Evolutionary conservation across 2,797 vertebrate species (phyloP), one percentile per base, ranked within the genome.

Genomic region (Crocodylus rhombifer): DNA sequence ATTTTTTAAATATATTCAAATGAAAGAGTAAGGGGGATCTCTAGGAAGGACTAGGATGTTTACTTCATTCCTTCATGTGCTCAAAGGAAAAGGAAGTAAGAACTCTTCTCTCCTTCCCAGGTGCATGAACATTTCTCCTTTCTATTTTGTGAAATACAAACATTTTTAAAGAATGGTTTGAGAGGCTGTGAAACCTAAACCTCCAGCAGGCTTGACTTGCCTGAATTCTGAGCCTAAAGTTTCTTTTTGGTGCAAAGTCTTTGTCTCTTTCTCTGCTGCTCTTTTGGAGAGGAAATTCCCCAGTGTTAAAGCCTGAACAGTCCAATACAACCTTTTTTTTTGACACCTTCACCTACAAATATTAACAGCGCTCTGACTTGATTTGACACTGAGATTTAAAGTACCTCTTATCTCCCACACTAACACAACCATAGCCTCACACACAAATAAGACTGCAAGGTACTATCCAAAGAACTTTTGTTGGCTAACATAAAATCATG

Each of bases 61-160:
- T 30, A 71, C 12, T 71, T 42, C 91, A 79, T 91, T 94, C 89
- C 67, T 88, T 75, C n/a, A 64, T 5, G 57, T 81, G 65, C 86
- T 71, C 77, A 83, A 62, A 63, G 57, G 26, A 81, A 91, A 95
- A 77, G n/a, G 65, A 58, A 91, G 71, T 57, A 15, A 92, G 60
- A 91, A 87, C 67, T 77, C 9, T 84, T 63, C 84, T 9, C 58
- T 86, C 55, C 55, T 91, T 87, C 77, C 56, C 65, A 81, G 65
- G 2, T 9, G 4, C n/a, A 75, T 4, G 64, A 74, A 65, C 11
- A 82, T 86, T 91, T 84, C 14, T 84, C 88, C 65, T 67, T 33
- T 25, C 23, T 71, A 1, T 60, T 92, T 80, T 78, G 67, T 87
- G 75, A 92, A 92, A 77, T 63, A 60, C 30, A 92, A 74, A 75